These are phyloP conservation scores for Esperia sulphurella DNA, from an alignment of 2,888 invertebrate species.

Conservation along the genomic window DNA sequence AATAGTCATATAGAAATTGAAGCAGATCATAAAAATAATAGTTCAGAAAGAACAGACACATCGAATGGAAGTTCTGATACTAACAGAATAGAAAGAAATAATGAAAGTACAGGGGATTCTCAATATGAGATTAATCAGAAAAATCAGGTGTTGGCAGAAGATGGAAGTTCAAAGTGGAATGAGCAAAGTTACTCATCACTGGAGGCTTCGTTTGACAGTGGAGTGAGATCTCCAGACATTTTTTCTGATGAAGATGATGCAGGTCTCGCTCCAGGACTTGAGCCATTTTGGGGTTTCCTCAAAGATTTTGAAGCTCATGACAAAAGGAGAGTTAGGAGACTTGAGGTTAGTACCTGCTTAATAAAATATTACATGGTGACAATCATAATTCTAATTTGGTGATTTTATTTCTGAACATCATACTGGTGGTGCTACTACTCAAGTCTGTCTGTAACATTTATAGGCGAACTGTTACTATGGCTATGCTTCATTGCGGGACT, in stretches of 20 bases:
- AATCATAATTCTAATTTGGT: no score
- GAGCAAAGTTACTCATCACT: constrained; percentile 67
- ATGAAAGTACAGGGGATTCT: constrained; percentile 54
- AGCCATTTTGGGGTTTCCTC: constrained; percentile 60
- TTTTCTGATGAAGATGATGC: constrained; percentile 80
- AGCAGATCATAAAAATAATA: not conserved
- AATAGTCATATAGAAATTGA: not conserved
- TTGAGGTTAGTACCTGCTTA: constrained; percentile 57
- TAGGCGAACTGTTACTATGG: no score
- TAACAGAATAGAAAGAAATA: constrained; percentile 38
- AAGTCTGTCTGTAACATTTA: no score
- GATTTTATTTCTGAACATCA: no score
- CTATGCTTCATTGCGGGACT: no score
- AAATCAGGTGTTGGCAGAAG: constrained; percentile 38
- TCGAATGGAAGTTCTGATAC: constrained; percentile 33
- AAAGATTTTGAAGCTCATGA: constrained; percentile 62
- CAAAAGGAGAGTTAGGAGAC: constrained; percentile 55
- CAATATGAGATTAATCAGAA: constrained; percentile 47
- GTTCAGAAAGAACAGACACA: constrained; percentile 13
- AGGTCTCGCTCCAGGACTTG: constrained; percentile 27
- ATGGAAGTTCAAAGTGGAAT: constrained; percentile 53
- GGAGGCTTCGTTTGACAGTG: constrained; percentile 70
- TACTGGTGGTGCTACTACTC: no score
- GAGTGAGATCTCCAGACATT: constrained; percentile 81
- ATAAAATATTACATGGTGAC: no score